Conservation (phyloP, 2,113 vertebrate species). For the Zosterops borbonicus region DNA sequence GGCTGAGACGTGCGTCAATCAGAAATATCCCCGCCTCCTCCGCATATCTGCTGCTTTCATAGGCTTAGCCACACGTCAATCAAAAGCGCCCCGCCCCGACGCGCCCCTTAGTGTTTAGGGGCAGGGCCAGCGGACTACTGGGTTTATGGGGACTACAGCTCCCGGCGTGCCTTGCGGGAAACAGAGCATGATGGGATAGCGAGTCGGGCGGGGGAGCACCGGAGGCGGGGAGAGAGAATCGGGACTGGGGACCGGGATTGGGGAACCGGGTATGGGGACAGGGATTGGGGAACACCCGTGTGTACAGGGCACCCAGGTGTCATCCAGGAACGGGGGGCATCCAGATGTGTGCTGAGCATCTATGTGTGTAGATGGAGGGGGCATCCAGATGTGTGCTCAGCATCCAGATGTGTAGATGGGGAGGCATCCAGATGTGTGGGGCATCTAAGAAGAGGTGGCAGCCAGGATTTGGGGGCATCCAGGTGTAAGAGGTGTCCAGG, state of each 20-base stretch:
- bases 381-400: not conserved
- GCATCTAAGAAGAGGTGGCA: not conserved
- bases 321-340: not conserved
- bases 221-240: rapidly evolving
- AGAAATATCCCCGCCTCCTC: rapidly evolving
- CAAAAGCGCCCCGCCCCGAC: not conserved
- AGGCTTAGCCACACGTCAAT: not conserved
- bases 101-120: not conserved
- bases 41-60: rapidly evolving
- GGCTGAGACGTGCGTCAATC: not conserved
- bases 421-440: not conserved
- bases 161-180: not conserved
- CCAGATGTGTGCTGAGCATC: not conserved
- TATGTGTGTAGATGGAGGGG: too few relatives aligned
- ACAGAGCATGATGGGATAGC: not conserved
- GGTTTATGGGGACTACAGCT: not conserved
- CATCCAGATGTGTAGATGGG: not conserved
- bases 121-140: not conserved
- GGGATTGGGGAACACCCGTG: not conserved
- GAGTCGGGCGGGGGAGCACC: not conserved
- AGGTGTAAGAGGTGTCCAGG: not conserved
- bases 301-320: not conserved
- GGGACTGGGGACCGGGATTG: too few relatives aligned
- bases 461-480: not conserved
- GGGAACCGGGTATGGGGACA: too few relatives aligned